phyloP scores from a whole-genome alignment of 2,797 vertebrate species.

The Chromobotia macracanthus region DNA sequence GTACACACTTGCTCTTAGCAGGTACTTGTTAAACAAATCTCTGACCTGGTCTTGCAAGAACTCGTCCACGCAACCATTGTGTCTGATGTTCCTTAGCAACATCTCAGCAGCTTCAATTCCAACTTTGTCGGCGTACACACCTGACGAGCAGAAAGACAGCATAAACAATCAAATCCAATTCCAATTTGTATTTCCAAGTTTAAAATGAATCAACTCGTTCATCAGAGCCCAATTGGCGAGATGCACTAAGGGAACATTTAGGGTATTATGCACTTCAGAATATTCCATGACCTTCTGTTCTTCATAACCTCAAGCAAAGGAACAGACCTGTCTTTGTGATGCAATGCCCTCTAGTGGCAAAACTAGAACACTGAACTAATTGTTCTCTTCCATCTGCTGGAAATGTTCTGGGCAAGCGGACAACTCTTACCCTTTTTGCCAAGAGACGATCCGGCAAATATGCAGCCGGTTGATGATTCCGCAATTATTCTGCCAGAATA shows the following conservation, averaged over 20 bases:
- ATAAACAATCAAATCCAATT: neutral
- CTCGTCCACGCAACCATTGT: constrained; percentile 94
- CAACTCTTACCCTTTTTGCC: constrained; percentile 90
- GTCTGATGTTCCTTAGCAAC: constrained; percentile 89
- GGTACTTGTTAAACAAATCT: neutral
- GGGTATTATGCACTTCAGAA: too few relatives aligned
- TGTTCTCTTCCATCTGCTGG: neutral
- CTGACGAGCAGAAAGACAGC: constrained; percentile 65
- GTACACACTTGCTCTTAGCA: neutral
- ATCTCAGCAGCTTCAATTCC: constrained; percentile 94
- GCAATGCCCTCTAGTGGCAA: constrained; percentile 51
- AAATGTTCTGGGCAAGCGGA: neutral
- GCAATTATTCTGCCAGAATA: constrained; percentile 83
- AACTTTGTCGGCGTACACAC: constrained; percentile 89
- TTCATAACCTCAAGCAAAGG: neutral
- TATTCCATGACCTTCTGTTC: neutral
- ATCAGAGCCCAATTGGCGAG: neutral
- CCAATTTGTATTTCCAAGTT: neutral
- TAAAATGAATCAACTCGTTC: neutral
- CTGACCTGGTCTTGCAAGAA: constrained; percentile 95
- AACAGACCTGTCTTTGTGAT: constrained; percentile 5
- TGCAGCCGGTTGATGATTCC: constrained; percentile 93
- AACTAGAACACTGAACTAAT: constrained; percentile 6
- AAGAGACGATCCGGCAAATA: constrained; percentile 92
- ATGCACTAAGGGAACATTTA: neutral